phyloP scores from a whole-genome alignment of 2,888 invertebrate species.

The Chrysina gloriosa region DNA sequence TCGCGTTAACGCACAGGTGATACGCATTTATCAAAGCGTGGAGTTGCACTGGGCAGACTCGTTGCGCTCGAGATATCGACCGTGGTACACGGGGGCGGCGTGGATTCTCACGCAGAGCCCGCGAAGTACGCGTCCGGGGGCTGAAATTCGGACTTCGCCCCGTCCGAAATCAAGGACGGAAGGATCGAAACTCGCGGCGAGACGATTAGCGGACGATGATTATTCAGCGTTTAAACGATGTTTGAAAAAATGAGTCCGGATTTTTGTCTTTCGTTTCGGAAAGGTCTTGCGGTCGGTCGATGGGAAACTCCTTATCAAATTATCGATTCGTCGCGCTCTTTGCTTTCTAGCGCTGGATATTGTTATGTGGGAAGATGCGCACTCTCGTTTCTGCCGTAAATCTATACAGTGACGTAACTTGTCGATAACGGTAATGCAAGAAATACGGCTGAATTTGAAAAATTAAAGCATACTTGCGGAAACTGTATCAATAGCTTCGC shows the following conservation, averaged over 20 bases:
- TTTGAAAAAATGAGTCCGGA: too few relatives aligned
- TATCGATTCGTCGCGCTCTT: not conserved
- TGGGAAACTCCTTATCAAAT: not conserved
- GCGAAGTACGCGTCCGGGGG: slow-evolving; percentile 25
- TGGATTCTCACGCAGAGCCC: slow-evolving; percentile 14
- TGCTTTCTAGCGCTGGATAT: not conserved
- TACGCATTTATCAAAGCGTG: slow-evolving; percentile 43
- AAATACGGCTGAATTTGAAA: too few relatives aligned
- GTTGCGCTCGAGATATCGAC: slow-evolving; percentile 53
- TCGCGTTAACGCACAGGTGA: slow-evolving; percentile 33
- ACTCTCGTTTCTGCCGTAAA: too few relatives aligned
- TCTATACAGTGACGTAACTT: too few relatives aligned
- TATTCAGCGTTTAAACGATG: too few relatives aligned
- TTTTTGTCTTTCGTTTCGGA: not conserved
- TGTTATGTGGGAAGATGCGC: too few relatives aligned
- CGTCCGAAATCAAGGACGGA: slow-evolving; percentile 36
- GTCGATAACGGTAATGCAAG: too few relatives aligned
- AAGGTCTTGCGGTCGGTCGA: not conserved
- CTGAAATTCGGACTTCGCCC: slow-evolving; percentile 42
- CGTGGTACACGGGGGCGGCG: slow-evolving; percentile 38
- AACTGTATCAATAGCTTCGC: too few relatives aligned
- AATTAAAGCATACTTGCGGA: too few relatives aligned
- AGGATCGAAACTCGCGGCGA: too few relatives aligned
- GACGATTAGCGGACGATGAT: too few relatives aligned
- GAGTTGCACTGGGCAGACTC: slow-evolving; percentile 53